Base-by-base conservation (phyloP, 1,140 invertebrate genomes). In the Papilio glaucus region DNA sequence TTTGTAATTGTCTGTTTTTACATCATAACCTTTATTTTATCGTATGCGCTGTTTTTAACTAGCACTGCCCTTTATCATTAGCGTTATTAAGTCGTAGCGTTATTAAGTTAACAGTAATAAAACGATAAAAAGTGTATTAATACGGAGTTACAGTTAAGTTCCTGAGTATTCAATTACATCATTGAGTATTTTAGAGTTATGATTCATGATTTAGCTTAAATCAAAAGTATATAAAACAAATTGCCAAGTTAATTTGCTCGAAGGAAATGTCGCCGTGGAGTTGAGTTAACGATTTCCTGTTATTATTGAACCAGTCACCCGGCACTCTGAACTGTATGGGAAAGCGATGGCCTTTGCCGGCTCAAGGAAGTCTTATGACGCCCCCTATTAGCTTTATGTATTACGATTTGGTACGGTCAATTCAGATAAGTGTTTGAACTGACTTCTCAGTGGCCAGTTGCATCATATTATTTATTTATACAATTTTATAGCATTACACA, bases 231-330 rank as follows among this genome's bases (percentile, higher is more conserved):
- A 68, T 39, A 39, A 29, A 41, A 24, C 33, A 41, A 24, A 76
- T 73, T 68, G 61, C 61, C 38, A 69, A 73, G 72, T 60, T 73
- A 57, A 76, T 76, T 76, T 62, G 29, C 68, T 68, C 33, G 38
- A 68, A 74, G 65, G 70, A 72, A 77, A 72, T 67, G 63, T 71
- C 41, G 65, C 62, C 26, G 37, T 39, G 29, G 39, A 67, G 29
- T 15, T 37, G 38, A 70, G 53, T 77, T 74, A 74, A 77, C 72
- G 60, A 75, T 78, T 78, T 78, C 77, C 77, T 78, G 77, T 78
- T 75, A 74, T 74, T 74, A 78, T 72, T 69, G 69, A 73, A 78
- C 62, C 77, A 75, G 75, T 62, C 75, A 73, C 67, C 63, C 75
- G 75, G 41, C 71, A 72, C 69, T 65, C 71, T 69, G 67, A 69